Conservation (phyloP, 64 coral and sea anemone genomes). For the Stylophora pistillata region DNA sequence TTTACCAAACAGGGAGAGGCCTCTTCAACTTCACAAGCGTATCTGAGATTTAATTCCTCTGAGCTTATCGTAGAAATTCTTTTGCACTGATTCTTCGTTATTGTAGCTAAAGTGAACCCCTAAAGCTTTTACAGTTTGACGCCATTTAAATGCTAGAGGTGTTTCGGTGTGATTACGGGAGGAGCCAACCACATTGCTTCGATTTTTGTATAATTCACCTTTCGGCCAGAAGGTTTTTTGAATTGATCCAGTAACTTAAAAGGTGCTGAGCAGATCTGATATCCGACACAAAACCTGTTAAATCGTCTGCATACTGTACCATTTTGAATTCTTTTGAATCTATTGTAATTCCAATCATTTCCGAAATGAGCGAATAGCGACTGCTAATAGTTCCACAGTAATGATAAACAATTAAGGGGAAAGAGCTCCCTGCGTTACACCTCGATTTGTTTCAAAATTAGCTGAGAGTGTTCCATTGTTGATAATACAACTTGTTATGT, state of each 20-base stretch:
- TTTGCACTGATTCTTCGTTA: no score
- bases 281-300: slow-evolving; percentile 22
- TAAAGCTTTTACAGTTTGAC: slow-evolving; percentile 9
- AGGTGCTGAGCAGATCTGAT: slow-evolving; percentile 24
- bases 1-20: no score
- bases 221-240: slow-evolving; percentile 16
- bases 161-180: not conserved
- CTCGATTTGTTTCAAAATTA: slow-evolving; percentile 28
- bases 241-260: slow-evolving; percentile 25
- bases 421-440: slow-evolving; percentile 26
- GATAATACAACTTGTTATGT: slow-evolving; percentile 3
- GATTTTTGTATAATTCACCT: slow-evolving; percentile 31
- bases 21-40: no score
- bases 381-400: slow-evolving; percentile 22
- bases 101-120: no score
- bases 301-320: slow-evolving; percentile 11
- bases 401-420: slow-evolving; percentile 40
- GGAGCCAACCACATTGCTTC: slow-evolving; percentile 12
- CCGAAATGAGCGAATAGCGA: slow-evolving; percentile 11
- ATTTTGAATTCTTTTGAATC: slow-evolving; percentile 28
- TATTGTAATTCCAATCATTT: slow-evolving; percentile 34
- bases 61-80: no score
- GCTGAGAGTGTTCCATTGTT: slow-evolving; percentile 3
- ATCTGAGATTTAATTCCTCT: no score
- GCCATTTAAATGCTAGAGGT: slow-evolving; percentile 28